Evolutionary conservation across 1,140 invertebrate species (phyloP), one percentile per base, ranked within the genome.

Genomic region (Choristoneura fumiferana): DNA sequence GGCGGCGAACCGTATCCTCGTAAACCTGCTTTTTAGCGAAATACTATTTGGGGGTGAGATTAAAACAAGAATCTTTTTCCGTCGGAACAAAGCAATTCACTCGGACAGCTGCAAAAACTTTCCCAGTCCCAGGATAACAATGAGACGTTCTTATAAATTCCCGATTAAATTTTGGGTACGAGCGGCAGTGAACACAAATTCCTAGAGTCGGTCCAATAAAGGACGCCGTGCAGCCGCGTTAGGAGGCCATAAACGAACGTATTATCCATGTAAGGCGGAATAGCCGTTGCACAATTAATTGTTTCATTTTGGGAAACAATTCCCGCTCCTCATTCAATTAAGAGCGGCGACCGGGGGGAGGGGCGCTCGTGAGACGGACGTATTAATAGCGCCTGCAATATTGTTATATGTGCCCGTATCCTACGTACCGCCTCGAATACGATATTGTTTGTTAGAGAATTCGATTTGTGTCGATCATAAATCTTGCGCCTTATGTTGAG

Each of bases 271-370:
- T 89, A 89, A 89, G 86, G 86, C 86, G 84, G 80, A 87, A 89
- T 89, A 89, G 84, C 86, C 86, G 86, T 87, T 87, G 86, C 86
- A 89, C 86, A 89, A 89, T 89, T 89, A 89, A 89, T 89, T 89
- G 86, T 88, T 88, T 88, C 85, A 89, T 87, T 89, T 89, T 87
- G 86, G 84, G 84, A 89, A 89, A 89, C 86, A 89, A 87, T 88
- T 88, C 84, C 84, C 85, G 82, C 85, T 88, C 84, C 85, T 88
- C 85, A 88, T 88, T 88, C 85, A 88, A 88, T 88, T 88, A 88
- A 87, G 85, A 86, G 84, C 84, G 84, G 84, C 82, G 84, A 83
- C 72, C 73, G 78, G 70, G 76, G 73, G 76, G 73, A 53, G 59
- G 64, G 62, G 70, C 77, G 84, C 82, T 83, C 76, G 83, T 85